Evolutionary conservation across 2,113 vertebrate species (phyloP).

Genomic region (Phocoena phocoena): DNA sequence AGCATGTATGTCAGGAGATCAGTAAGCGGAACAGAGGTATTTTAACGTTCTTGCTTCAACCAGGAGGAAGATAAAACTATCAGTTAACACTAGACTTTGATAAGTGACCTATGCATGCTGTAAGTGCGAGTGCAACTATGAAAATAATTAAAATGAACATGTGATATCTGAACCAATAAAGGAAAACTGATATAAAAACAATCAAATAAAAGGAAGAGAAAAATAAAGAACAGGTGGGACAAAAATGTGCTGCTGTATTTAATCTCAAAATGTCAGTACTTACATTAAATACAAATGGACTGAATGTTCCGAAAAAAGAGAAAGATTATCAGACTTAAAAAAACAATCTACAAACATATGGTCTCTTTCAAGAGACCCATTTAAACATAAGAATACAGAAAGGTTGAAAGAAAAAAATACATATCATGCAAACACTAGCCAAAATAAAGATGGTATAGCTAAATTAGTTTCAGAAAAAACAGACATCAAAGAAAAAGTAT

Average conservation of each 20-base stretch:
- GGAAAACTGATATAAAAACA: neutral
- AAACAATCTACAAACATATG: neutral
- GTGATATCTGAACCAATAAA: neutral
- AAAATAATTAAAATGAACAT: neutral
- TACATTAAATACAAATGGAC: neutral
- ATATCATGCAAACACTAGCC: neutral
- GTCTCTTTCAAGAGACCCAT: neutral
- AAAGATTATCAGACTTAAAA: neutral
- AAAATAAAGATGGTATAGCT: neutral
- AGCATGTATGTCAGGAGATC: neutral
- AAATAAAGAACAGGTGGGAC: neutral
- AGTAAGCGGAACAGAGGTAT: neutral
- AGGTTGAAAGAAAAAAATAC: neutral
- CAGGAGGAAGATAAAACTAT: neutral
- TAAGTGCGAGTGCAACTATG: neutral
- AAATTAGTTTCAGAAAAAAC: neutral
- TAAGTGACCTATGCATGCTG: neutral
- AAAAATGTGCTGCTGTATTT: neutral
- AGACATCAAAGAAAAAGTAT: neutral
- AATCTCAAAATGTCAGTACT: neutral
- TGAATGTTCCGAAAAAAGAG: neutral
- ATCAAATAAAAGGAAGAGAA: neutral
- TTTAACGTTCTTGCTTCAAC: conserved; percentile 25
- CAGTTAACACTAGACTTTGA: neutral
- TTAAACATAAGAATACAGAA: neutral